Base-by-base conservation (phyloP, 1,140 invertebrate genomes). In the Euura saliciscinereae region DNA sequence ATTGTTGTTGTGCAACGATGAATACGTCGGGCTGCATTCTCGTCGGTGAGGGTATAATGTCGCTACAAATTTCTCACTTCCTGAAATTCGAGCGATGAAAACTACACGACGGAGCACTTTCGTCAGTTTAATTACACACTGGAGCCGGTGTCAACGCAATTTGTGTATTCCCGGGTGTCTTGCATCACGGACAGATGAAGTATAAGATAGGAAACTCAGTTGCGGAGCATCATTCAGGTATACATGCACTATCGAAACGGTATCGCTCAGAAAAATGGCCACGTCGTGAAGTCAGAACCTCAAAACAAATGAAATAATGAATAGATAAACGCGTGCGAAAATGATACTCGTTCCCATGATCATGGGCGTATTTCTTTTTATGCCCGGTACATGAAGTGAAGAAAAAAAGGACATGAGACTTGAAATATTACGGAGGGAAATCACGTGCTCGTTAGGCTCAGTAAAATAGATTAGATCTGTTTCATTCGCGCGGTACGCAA, bases 381-480 rank as follows among this genome's bases (percentile, higher is more conserved):
- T n/a, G 51, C 13, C 13, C 10, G 10, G 8, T 59, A n/a, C 10
- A 59, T n/a, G 13, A 3, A n/a, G 51, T 59, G 6, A 59, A 6
- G 13, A 59, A 59, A 59, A 59, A 59, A 59, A 59, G 7, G 5
- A 11, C 5, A 59, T n/a, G 51, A n/a, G 6, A 59, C 51, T 11
- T 59, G 51, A 59, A 59, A 59, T 59, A 59, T n/a, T 59, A 59
- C 5, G 51, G 13, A 8, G 51, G 51, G 51, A 59, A 6, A 59
- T 59, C 51, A 59, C 13, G 5, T 59, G 51, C 51, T 59, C 51
- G 51, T 59, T 59, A 59, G 51, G 51, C 51, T 8, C 51, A n/a
- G 51, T n/a, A n/a, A 6, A n/a, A 59, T 59, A 59, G 51, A 59
- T 59, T 59, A 59, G 51, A 59, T 59, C 51, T 59, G 51, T 59